Base-by-base conservation (phyloP, 2,797 vertebrate species). In the Zalophus californianus region DNA sequence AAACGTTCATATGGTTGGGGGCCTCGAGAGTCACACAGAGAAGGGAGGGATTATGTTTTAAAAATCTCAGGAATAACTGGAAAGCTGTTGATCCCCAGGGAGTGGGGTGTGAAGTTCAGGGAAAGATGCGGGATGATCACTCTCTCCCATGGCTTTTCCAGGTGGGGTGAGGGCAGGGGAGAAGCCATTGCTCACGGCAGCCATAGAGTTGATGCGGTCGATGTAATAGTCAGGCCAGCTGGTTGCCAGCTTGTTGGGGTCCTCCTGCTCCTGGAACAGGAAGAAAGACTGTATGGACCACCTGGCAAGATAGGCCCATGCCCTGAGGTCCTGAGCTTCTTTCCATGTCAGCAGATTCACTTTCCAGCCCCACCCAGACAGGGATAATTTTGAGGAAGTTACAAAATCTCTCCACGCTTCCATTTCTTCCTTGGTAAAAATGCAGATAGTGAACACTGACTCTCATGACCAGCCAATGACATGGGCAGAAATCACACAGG, bases 141-240 rank as follows among this genome's bases (percentile, higher is more conserved):
- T n/a, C 7, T 8, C 32, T 3, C 4, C 5, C 0, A 7, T 0
- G 23, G 41, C 62, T 87, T 38, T 18, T 62, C 12, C 14, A 1
- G 4, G 77, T 9, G 20, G 18, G 35, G 14, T 2, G 8, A 3
- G 29, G 32, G 7, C 12, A 15, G 48, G 89, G 52, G 32, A 68
- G 54, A 50, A 75, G 23, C 32, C 0, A 64, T 64, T 93, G 99
- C 99, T 99, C 98, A 99, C 99, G 89, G 99, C 99, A 97, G 99
- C 99, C 99, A 99, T 99, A 98, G 99, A 99, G 98, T 99, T 99
- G 98, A 99, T 99, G 82, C 99, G 99, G 98, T 99, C 99, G 1
- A 99, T 99, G 98, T 99, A 99, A 99, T 99, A 99, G 98, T 99
- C 99, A 0, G 99, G 99, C 99, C 99, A 99, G 98, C 99, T 99